Evolutionary conservation across 1,140 invertebrate species (phyloP).

Genomic region (Diachasmimorpha longicaudata): DNA sequence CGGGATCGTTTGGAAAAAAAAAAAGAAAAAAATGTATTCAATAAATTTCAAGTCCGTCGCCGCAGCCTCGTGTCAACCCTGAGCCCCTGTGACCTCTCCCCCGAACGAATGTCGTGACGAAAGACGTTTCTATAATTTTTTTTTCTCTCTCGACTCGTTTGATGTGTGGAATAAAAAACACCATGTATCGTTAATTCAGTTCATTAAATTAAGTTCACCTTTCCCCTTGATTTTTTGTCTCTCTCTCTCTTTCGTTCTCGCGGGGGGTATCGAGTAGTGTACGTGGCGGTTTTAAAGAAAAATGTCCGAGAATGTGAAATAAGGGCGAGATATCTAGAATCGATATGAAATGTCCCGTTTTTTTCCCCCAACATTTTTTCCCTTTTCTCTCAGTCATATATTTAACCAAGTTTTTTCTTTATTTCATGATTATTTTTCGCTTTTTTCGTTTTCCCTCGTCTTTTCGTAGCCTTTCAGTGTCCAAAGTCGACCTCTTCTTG

Average conservation of each 20-base stretch:
- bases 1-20: slow-evolving; percentile 3
- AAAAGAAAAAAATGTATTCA: slow-evolving; percentile 6
- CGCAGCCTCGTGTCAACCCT: not conserved
- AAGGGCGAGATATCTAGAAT: not conserved
- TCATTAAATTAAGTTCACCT: slow-evolving; percentile 7
- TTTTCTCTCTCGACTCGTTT: not conserved
- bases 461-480: slow-evolving; percentile 15
- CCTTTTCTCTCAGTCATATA: not conserved
- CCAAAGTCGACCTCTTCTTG: slow-evolving; percentile 20
- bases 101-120: slow-evolving; percentile 7
- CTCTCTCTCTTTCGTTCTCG: too few relatives aligned
- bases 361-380: not conserved
- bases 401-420: not conserved
- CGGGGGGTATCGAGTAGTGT: not conserved
- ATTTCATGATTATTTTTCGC: not conserved
- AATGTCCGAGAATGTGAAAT: slow-evolving; percentile 20
- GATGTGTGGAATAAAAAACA: not conserved
- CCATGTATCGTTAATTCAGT: not conserved
- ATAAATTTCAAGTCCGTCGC: slow-evolving; percentile 10
- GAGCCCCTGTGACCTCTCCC: slow-evolving; percentile 4
- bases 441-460: slow-evolving; percentile 12
- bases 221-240: not conserved
- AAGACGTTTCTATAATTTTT: slow-evolving; percentile 8
- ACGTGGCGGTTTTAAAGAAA: not conserved
- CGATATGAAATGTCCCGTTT: not conserved